These are phyloP conservation scores for Eurosta solidaginis DNA, from an alignment of 1,140 invertebrate species.

Conservation along the genomic window DNA sequence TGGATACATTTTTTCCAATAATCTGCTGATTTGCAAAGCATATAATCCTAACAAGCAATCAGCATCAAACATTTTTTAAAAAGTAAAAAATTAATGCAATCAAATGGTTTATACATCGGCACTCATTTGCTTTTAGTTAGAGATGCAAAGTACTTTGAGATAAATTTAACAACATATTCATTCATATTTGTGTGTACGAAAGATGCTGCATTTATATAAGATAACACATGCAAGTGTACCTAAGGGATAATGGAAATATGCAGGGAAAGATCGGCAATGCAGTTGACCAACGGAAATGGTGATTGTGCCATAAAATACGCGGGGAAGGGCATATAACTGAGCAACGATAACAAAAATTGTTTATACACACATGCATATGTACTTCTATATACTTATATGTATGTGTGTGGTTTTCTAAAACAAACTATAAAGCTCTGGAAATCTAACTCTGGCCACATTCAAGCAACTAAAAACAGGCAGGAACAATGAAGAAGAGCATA, in stretches of 20 bases:
- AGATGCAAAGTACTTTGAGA: background rate
- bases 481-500: background rate
- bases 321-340: background rate
- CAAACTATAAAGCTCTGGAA: background rate
- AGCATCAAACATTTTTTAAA: background rate
- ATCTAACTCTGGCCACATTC: background rate
- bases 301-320: slow-evolving; percentile 3
- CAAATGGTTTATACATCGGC: background rate
- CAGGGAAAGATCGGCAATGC: background rate
- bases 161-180: no score
- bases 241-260: background rate
- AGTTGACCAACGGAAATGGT: background rate
- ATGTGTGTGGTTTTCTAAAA: background rate
- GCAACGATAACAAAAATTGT: background rate
- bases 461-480: background rate
- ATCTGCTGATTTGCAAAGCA: slow-evolving; percentile 4
- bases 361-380: no score
- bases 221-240: background rate
- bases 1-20: background rate
- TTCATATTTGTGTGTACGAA: no score
- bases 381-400: no score
- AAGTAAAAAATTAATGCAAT: background rate
- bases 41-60: background rate
- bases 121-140: background rate
- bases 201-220: no score